phyloP scores from a whole-genome alignment of 2,113 vertebrate species.

The Limnothrissa miodon region DNA sequence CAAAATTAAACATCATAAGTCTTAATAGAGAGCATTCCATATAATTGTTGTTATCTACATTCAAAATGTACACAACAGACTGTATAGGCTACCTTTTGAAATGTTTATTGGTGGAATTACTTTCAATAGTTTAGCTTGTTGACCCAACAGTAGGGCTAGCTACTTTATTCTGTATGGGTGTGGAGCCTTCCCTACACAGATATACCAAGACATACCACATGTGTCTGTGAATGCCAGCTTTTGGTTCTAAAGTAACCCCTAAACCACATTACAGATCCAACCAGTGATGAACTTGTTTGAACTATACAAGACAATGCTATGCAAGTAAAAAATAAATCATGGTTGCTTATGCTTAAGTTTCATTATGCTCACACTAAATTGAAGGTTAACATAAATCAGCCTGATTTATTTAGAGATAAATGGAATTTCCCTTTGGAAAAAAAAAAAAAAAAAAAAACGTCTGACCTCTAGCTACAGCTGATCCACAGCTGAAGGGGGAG shows the following conservation, averaged over 20 bases:
- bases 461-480: background rate
- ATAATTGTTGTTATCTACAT: background rate
- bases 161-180: background rate
- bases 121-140: background rate
- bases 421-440: background rate
- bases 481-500: background rate
- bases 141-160: background rate
- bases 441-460: background rate
- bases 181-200: background rate
- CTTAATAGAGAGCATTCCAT: background rate
- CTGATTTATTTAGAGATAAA: background rate
- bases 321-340: background rate
- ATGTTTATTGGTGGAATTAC: background rate
- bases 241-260: background rate
- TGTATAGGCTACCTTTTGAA: background rate
- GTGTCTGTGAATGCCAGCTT: background rate
- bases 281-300: background rate
- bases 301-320: background rate
- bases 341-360: background rate
- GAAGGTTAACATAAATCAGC: background rate
- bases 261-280: background rate
- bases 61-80: background rate
- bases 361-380: background rate
- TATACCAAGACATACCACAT: background rate
- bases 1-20: background rate